Percentiles rank a stretch among this genome's conserved stretches.
These are phyloP conservation scores for Micronycteris hirsuta DNA, from an alignment of 2,113 vertebrate species.

Conservation along the genomic window DNA sequence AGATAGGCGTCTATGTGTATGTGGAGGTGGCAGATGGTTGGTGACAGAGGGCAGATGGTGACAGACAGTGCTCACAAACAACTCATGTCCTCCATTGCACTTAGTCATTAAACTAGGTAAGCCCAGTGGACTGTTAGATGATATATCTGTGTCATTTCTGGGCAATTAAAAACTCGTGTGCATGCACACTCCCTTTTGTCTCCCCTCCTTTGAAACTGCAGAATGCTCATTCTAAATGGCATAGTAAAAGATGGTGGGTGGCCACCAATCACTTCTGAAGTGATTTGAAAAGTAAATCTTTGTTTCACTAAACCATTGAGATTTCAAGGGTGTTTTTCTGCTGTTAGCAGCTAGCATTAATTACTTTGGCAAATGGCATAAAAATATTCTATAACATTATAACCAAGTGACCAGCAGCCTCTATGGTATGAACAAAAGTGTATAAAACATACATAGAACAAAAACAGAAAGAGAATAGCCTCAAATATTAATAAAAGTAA, in stretches of 20 bases:
- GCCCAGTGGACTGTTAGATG: accelerated
- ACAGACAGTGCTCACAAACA: background rate
- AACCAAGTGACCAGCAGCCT: background rate
- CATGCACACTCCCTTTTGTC: background rate
- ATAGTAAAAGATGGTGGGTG: background rate
- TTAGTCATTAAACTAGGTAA: background rate
- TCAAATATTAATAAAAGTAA: background rate
- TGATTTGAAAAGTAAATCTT: background rate
- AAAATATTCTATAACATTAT: background rate
- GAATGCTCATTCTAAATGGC: background rate
- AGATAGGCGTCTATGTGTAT: accelerated
- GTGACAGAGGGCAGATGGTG: background rate
- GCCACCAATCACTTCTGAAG: background rate
- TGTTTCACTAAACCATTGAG: background rate
- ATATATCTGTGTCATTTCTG: background rate
- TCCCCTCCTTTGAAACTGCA: accelerated
- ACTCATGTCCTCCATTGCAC: background rate
- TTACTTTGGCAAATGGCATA: background rate
- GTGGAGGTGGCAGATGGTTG: no score
- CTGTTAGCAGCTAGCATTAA: background rate
- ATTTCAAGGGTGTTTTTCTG: background rate
- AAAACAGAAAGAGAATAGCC: background rate
- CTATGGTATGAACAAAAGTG: background rate
- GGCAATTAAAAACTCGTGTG: background rate
- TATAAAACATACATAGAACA: background rate